These are phyloP conservation scores for Harpagoxenus sublaevis DNA, from an alignment of 2,888 invertebrate species.

Conservation along the genomic window DNA sequence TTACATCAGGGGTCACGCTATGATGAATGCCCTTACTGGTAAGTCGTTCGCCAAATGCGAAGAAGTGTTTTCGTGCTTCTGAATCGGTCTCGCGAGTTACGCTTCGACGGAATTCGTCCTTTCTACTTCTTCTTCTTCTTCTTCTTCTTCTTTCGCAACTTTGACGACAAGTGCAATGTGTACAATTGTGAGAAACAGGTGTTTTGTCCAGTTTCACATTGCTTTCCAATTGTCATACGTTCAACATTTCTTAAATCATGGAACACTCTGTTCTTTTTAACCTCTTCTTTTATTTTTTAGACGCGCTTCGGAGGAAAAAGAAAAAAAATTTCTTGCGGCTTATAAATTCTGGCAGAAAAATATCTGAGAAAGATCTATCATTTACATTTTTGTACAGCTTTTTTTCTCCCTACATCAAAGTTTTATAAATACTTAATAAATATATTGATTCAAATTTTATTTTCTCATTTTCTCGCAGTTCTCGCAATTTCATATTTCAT, in stretches of 20 bases:
- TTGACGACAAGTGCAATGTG: neutral
- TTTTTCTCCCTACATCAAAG: too few relatives aligned
- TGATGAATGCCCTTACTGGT: conserved; percentile 77
- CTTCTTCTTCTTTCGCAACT: neutral
- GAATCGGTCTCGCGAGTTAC: neutral
- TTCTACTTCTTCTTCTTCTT: neutral
- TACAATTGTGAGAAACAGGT: neutral
- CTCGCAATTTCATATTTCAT: neutral
- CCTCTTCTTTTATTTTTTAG: neutral
- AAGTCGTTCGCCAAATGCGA: conserved; percentile 64
- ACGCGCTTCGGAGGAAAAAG: neutral
- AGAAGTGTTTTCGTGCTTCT: neutral
- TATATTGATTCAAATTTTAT: neutral
- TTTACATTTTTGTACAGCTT: neutral
- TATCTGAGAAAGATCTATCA: neutral
- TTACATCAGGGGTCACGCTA: conserved; percentile 75
- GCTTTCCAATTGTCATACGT: neutral
- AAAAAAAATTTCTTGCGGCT: neutral
- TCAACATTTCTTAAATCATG: neutral
- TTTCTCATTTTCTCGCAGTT: too few relatives aligned
- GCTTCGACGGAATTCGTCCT: neutral
- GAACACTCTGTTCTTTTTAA: neutral
- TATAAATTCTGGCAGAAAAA: neutral
- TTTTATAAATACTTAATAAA: neutral
- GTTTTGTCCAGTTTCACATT: neutral